phyloP scores from a whole-genome alignment of 2,113 vertebrate species.

The Sinocyclocheilus maitianheensis region DNA sequence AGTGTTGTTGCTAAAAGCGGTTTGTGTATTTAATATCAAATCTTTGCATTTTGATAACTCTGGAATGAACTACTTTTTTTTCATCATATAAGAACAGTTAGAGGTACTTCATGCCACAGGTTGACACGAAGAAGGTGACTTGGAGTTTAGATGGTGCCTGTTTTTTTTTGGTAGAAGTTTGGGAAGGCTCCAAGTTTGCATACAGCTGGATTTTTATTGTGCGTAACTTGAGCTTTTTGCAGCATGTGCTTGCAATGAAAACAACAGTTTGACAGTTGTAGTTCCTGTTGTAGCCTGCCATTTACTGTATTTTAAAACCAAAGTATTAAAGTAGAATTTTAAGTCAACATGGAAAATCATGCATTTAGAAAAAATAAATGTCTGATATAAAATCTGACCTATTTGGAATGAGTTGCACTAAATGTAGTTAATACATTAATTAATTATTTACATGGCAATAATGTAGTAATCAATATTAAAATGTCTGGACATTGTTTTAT shows the following conservation, averaged over 20 bases:
- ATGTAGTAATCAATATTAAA: conserved; percentile 83
- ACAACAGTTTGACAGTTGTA: conserved; percentile 87
- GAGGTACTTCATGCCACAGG: conserved; percentile 74
- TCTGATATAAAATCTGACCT: conserved; percentile 76
- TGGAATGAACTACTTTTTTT: conserved; percentile 78
- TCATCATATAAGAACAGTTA: conserved; percentile 88
- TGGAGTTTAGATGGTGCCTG: conserved; percentile 80
- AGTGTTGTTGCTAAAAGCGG: conserved; percentile 84
- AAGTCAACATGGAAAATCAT: conserved; percentile 82
- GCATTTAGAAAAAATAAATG: conserved; percentile 80
- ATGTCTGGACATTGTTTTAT: conserved; percentile 89
- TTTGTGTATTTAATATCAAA: conserved; percentile 83
- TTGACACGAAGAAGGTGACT: conserved; percentile 69
- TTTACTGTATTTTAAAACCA: conserved; percentile 90
- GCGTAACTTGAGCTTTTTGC: conserved; percentile 80
- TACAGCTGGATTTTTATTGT: conserved; percentile 79
- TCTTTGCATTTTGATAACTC: conserved; percentile 84
- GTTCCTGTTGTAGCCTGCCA: conserved; percentile 82
- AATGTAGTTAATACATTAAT: conserved; percentile 88
- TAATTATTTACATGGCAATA: conserved; percentile 95
- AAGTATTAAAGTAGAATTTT: conserved; percentile 83
- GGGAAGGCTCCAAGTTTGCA: conserved; percentile 81
- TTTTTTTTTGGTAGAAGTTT: conserved; percentile 81
- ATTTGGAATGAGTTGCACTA: conserved; percentile 94
- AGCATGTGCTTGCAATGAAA: conserved; percentile 93